Conservation (phyloP, 2,797 vertebrate species). For the Lepilemur septentrionalis region DNA sequence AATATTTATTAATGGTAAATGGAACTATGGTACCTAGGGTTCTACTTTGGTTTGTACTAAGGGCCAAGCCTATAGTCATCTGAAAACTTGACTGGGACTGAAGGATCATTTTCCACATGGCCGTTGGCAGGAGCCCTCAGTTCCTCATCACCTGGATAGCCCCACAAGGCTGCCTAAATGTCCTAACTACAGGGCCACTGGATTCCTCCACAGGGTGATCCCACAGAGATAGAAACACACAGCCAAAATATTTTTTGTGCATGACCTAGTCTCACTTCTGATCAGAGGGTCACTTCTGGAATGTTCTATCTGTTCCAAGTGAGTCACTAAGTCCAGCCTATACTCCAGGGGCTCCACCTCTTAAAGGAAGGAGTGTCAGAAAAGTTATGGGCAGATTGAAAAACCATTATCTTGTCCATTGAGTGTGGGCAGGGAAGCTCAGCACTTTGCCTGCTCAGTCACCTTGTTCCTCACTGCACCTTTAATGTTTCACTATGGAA, state of each 20-base stretch:
- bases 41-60: neutral
- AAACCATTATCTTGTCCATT: neutral
- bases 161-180: neutral
- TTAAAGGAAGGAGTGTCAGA: neutral
- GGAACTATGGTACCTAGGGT: neutral
- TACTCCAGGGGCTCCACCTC: neutral
- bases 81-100: neutral
- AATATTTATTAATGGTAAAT: neutral
- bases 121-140: neutral
- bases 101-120: neutral
- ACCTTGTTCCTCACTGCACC: neutral
- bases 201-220: neutral
- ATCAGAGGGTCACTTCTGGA: neutral
- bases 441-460: neutral
- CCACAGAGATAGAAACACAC: neutral
- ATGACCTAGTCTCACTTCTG: neutral
- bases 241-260: neutral
- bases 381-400: neutral
- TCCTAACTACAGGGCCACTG: neutral
- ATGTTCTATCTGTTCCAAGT: neutral
- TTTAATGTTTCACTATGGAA: neutral
- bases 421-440: neutral
- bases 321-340: neutral
- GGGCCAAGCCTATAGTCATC: neutral
- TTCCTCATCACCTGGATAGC: neutral